phyloP scores from a whole-genome alignment of 2,797 vertebrate genomes.

The Sebastes taczanowskii region DNA sequence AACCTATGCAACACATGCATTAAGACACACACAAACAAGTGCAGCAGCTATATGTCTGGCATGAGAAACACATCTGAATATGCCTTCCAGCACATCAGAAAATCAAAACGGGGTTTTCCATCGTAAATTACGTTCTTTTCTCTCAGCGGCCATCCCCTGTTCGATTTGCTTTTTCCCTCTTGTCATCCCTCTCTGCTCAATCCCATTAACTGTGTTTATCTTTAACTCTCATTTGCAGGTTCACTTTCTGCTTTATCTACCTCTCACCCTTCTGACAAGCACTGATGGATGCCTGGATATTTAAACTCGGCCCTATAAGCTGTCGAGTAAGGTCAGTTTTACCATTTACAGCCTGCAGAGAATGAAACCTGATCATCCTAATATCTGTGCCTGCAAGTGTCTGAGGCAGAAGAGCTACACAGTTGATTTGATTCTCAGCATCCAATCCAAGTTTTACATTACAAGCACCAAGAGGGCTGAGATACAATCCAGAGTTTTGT shows the following conservation, averaged over 20 bases:
- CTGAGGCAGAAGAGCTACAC: constrained; percentile 12
- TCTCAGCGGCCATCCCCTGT: constrained; percentile 15
- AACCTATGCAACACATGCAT: constrained; percentile 9
- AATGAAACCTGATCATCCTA: constrained; percentile 48
- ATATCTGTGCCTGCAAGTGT: constrained; percentile 54
- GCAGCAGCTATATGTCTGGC: constrained; percentile 31
- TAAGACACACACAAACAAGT: constrained; percentile 34
- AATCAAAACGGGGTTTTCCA: constrained; percentile 72
- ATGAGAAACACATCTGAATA: constrained; percentile 43
- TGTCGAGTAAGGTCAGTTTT: constrained; percentile 34
- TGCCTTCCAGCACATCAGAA: constrained; percentile 53
- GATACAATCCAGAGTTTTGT: constrained; percentile 30
- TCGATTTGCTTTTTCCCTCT: constrained; percentile 22
- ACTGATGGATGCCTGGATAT: constrained; percentile 38
- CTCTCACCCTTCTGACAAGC: background rate
- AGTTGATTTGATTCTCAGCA: constrained; percentile 23
- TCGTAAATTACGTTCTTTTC: constrained; percentile 55
- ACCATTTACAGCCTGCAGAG: constrained; percentile 32
- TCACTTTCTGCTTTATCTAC: constrained; percentile 16
- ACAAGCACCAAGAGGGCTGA: constrained; percentile 2
- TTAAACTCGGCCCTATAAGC: constrained; percentile 17
- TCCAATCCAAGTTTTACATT: constrained; percentile 33
- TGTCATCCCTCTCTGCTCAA: constrained; percentile 9
- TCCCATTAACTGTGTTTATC: constrained; percentile 40
- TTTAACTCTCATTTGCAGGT: constrained; percentile 21